Evolutionary conservation across 1,140 invertebrate species (phyloP).

Genomic region (Telenomus remus): DNA sequence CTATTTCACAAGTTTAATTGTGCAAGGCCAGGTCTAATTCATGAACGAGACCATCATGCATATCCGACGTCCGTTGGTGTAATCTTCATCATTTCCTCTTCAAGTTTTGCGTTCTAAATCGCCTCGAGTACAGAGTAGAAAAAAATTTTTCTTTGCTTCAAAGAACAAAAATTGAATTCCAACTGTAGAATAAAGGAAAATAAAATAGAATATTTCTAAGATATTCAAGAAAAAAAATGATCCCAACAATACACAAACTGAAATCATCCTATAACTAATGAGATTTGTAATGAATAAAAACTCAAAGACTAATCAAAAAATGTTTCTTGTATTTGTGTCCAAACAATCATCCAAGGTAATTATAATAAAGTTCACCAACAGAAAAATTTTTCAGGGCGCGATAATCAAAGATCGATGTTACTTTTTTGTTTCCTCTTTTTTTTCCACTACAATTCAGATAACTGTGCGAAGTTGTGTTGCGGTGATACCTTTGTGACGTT

Average conservation of each 20-base stretch:
- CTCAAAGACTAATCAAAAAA: constrained; percentile 24
- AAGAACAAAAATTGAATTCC: background rate
- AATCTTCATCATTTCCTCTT: constrained; percentile 42
- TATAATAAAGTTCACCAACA: constrained; percentile 12
- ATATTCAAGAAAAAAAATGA: no score
- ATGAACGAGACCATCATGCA: constrained; percentile 39
- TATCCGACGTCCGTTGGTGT: constrained; percentile 27
- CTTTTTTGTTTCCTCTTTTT: no score
- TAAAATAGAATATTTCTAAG: no score
- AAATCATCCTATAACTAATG: no score
- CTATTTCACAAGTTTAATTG: constrained; percentile 41
- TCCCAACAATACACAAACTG: no score
- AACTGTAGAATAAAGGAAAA: no score
- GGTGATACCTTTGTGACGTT: no score
- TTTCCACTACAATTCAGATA: no score
- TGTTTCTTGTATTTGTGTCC: constrained; percentile 39
- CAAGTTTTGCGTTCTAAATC: constrained; percentile 11
- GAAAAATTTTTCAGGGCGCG: background rate
- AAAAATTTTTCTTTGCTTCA: no score
- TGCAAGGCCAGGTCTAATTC: constrained; percentile 45
- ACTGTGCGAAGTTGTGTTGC: no score
- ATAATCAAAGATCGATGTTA: no score
- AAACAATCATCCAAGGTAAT: constrained; percentile 23
- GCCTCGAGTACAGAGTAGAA: background rate
- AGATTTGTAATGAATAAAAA: no score